phyloP scores from a whole-genome alignment of 2,113 vertebrate genomes.

The Toxotes jaculatrix region DNA sequence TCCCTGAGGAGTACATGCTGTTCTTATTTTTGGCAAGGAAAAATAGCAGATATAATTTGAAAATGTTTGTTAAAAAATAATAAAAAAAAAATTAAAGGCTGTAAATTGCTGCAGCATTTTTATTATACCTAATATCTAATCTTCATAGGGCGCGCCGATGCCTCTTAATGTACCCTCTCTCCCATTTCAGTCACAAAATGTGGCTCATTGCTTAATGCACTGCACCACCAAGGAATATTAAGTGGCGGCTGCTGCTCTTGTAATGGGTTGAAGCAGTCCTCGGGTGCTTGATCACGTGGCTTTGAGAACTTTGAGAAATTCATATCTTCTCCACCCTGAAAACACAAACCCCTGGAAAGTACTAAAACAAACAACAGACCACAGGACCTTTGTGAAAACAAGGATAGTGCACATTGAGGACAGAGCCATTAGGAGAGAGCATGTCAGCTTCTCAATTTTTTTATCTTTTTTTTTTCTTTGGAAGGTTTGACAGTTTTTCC shows the following conservation, averaged over 20 bases:
- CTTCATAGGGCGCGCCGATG: slow-evolving; percentile 19
- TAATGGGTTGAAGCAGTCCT: slow-evolving; percentile 37
- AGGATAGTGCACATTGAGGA: slow-evolving; percentile 50
- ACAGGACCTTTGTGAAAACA: slow-evolving; percentile 65
- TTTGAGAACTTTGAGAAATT: slow-evolving; percentile 48
- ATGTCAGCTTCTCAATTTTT: slow-evolving; percentile 18
- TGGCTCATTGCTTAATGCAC: slow-evolving; percentile 42
- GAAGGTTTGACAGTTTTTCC: neutral
- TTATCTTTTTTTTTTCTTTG: neutral
- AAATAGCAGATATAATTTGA: slow-evolving; percentile 2
- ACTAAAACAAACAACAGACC: slow-evolving; percentile 69
- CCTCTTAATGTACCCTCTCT: slow-evolving; percentile 35
- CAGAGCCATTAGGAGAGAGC: slow-evolving; percentile 44
- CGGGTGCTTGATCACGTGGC: slow-evolving; percentile 32
- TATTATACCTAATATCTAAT: slow-evolving; percentile 24
- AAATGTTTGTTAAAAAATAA: neutral
- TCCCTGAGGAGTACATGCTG: neutral
- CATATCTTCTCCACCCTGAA: slow-evolving; percentile 59
- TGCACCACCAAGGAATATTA: slow-evolving; percentile 42
- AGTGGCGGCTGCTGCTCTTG: slow-evolving; percentile 35
- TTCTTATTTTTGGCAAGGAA: slow-evolving; percentile 27
- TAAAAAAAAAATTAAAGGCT: neutral
- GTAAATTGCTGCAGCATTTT: neutral
- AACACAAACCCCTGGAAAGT: slow-evolving; percentile 68
- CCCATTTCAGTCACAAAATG: slow-evolving; percentile 15